Base-by-base conservation (phyloP, 2,797 vertebrate species). In the Chromis chromis region DNA sequence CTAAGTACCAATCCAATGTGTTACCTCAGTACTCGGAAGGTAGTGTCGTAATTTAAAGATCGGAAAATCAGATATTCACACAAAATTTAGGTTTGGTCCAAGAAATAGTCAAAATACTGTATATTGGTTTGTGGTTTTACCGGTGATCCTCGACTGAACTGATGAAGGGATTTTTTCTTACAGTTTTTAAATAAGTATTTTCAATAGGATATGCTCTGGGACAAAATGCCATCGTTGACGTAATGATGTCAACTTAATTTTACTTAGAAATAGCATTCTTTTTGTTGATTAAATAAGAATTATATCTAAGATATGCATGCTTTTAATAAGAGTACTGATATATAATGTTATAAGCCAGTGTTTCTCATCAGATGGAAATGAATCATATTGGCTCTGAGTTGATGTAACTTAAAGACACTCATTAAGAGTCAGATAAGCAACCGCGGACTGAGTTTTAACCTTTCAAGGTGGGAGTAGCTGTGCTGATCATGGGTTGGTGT, bases 291-390 rank as follows among this genome's bases (percentile, higher is more conserved):
- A 86, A 76, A 88, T 83, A 83, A 88, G 78, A 91, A 86, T 79
- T 93, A 86, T 93, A 92, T 91, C 87, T 88, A 90, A 92, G 91
- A 92, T 93, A 93, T 94, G 94, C 94, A 95, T 95, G 93, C 92
- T 87, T 93, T 93, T 94, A 92, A 79, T 92, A 93, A 89, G 86
- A 91, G 61, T 92, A 88, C 84, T 76, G 77, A 86, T 90, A 88
- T 93, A 92, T 90, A 87, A 83, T 78, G 76, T 91, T 89, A 46
- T 46, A 88, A 83, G 83, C 86, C 81, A 82, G 83, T 88, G 82
- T 90, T 86, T 88, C 80, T 91, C 82, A 83, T 83, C 66, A 79
- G 50, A 81, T 68, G 65, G 74, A 83, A 84, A 76, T 76, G 48
- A 75, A 77, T 86, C 66, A 69, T 68, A 62, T 61, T 48, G 81